Conservation (phyloP, 2,113 vertebrate genomes). For the Sylvilagus bachmani region DNA sequence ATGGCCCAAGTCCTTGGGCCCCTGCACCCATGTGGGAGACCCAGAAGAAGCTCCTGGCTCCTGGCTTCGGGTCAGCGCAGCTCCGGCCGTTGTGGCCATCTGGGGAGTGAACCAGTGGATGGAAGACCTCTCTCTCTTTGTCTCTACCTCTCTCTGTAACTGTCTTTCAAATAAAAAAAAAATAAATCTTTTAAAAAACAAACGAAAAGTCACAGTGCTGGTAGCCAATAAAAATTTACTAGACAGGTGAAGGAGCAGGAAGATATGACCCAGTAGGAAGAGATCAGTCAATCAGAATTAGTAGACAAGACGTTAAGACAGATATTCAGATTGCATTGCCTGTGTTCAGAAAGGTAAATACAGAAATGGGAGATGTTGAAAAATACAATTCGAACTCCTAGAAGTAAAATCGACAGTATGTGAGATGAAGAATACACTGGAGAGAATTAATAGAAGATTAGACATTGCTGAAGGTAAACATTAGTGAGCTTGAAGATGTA, state of each 20-base stretch:
- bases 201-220: neutral
- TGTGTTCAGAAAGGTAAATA: constrained; percentile 20
- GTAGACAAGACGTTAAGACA: neutral
- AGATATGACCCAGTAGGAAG: neutral
- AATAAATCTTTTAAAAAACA: no score
- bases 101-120: no score
- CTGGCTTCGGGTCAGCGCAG: no score
- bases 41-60: no score
- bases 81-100: no score
- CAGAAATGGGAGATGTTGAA: neutral
- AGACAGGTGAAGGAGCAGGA: neutral
- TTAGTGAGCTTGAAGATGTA: constrained; percentile 11
- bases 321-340: neutral
- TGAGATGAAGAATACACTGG: constrained; percentile 1
- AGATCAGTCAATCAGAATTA: neutral
- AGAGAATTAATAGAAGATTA: neutral
- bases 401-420: neutral
- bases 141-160: no score
- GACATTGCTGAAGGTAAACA: neutral
- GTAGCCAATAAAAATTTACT: neutral
- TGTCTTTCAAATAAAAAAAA: no score
- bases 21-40: no score
- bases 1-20: no score
- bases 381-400: constrained; percentile 25
- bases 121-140: no score